Conservation (phyloP, 2,888 invertebrate species). For the Agrotis segetum region DNA sequence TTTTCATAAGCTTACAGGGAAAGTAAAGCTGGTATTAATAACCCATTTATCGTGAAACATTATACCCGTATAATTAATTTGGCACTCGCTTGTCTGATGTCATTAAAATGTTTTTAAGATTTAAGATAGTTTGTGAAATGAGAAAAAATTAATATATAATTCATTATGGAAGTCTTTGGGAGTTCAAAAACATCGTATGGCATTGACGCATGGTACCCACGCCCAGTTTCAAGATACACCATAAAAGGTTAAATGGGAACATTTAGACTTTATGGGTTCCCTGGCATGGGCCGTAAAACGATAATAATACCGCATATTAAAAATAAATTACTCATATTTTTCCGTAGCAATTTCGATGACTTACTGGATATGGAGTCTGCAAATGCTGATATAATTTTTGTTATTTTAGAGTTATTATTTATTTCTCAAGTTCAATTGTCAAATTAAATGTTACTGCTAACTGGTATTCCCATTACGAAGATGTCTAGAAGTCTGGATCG, state of each 20-base stretch:
- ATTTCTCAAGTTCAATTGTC: not conserved
- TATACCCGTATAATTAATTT: slow-evolving; percentile 61
- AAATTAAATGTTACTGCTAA: slow-evolving; percentile 23
- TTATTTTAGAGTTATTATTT: slow-evolving; percentile 6
- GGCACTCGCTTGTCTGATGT: slow-evolving; percentile 52
- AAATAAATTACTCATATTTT: slow-evolving; percentile 35
- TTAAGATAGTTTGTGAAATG: slow-evolving; percentile 43
- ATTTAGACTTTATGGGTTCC: slow-evolving; percentile 50
- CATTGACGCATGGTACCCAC: slow-evolving; percentile 17
- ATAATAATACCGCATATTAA: slow-evolving; percentile 39
- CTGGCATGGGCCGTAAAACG: slow-evolving; percentile 37
- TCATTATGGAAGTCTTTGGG: not conserved
- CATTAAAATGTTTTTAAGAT: slow-evolving; percentile 63
- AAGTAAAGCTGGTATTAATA: not conserved
- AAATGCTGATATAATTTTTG: slow-evolving; percentile 12
- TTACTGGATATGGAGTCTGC: not conserved
- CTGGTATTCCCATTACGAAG: slow-evolving; percentile 1
- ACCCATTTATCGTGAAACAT: slow-evolving; percentile 48
- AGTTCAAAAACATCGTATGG: not conserved
- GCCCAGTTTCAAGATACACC: slow-evolving; percentile 31
- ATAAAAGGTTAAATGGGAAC: slow-evolving; percentile 41
- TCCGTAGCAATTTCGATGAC: slow-evolving; percentile 17
- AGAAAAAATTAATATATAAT: not conserved
- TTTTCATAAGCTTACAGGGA: not conserved
- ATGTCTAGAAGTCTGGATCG: slow-evolving; percentile 10